A percentile compares a stretch with the other conserved stretches of the same genome.
These are phyloP conservation scores for Brotula barbata DNA, from an alignment of 2,797 vertebrate genomes.

Conservation along the genomic window DNA sequence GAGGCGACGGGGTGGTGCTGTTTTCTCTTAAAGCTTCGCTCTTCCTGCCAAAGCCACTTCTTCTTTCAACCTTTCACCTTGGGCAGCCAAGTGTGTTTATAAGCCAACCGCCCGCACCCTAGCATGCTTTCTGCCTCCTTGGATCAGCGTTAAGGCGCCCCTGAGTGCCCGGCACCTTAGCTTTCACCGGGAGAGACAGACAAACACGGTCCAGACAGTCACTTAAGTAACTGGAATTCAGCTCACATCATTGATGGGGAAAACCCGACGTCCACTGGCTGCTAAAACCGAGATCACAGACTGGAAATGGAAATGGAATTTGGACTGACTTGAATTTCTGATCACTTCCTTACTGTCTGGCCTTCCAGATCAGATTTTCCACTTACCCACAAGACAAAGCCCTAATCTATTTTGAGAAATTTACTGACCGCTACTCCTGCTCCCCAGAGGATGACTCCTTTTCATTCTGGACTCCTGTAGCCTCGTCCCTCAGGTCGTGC, in stretches of 20 bases:
- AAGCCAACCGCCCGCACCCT: slow-evolving; percentile 58
- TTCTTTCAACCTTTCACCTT: slow-evolving; percentile 58
- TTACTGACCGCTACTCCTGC: too few relatives aligned
- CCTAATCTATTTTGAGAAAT: too few relatives aligned
- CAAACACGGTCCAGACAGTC: slow-evolving; percentile 17
- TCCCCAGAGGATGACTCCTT: too few relatives aligned
- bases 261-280: too few relatives aligned
- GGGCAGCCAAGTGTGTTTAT: slow-evolving; percentile 70
- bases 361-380: background rate
- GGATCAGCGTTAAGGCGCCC: slow-evolving; percentile 68
- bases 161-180: slow-evolving; percentile 51
- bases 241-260: too few relatives aligned
- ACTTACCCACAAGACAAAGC: background rate
- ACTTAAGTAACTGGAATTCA: too few relatives aligned
- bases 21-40: slow-evolving; percentile 36
- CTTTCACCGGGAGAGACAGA: slow-evolving; percentile 41
- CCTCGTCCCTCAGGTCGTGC: too few relatives aligned
- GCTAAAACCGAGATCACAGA: too few relatives aligned
- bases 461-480: background rate
- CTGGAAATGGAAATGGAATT: background rate
- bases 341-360: background rate
- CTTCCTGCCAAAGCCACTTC: slow-evolving; percentile 60
- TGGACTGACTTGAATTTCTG: background rate
- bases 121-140: slow-evolving; percentile 68
- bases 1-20: slow-evolving; percentile 3